Conservation (phyloP, 2,113 vertebrate species). For the Paratilapia polleni region DNA sequence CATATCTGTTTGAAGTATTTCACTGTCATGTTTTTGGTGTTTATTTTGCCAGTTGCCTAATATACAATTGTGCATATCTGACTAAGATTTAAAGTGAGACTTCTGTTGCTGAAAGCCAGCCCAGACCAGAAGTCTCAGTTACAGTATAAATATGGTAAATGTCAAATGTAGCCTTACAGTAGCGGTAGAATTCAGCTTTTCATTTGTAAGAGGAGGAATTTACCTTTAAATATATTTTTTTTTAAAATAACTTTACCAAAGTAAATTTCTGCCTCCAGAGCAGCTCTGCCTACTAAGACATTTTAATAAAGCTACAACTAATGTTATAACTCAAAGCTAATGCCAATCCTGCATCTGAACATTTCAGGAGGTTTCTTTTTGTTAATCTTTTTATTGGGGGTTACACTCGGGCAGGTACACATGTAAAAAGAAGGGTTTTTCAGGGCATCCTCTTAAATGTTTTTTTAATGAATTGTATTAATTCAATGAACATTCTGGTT, state of each 20-base stretch:
- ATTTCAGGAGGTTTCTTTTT: conserved; percentile 2
- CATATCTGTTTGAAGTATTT: not conserved
- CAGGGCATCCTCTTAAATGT: conserved; percentile 2
- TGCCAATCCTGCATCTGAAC: not conserved
- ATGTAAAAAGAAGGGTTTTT: not conserved
- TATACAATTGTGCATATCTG: not conserved
- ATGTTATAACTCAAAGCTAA: conserved; percentile 22
- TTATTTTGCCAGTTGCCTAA: not conserved
- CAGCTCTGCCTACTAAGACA: not conserved
- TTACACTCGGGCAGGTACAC: not conserved
- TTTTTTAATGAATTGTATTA: conserved; percentile 8
- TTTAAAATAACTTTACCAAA: not conserved
- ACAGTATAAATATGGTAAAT: not conserved
- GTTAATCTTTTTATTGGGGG: not conserved
- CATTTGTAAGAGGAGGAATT: not conserved
- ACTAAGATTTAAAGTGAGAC: not conserved
- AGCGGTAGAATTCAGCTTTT: not conserved
- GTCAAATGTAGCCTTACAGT: not conserved
- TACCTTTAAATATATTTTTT: not conserved
- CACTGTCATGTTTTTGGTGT: conserved; percentile 1
- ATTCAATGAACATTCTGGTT: conserved; percentile 5
- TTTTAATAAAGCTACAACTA: conserved; percentile 30
- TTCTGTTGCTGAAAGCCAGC: not conserved
- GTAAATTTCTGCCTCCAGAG: conserved; percentile 40
- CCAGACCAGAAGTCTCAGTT: not conserved